A percentile compares a stretch with the other conserved stretches of the same genome.
phyloP scores from a whole-genome alignment of 2,113 vertebrate genomes.

The Numida meleagris region DNA sequence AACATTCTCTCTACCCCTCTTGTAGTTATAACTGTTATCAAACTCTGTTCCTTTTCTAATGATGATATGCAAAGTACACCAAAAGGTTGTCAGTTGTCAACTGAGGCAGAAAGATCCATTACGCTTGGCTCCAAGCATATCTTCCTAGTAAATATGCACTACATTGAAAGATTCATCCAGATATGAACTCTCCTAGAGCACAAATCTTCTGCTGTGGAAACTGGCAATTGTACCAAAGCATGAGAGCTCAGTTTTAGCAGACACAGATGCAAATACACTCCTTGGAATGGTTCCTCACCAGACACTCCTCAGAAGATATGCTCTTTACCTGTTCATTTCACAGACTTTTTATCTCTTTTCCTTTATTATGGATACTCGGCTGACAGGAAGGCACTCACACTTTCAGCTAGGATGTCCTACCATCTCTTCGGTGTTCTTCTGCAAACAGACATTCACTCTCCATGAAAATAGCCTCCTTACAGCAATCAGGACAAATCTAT shows the following conservation, averaged over 20 bases:
- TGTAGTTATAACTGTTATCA: background rate
- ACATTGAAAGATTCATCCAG: background rate
- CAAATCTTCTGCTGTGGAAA: background rate
- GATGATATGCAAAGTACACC: background rate
- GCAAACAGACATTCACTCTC: background rate
- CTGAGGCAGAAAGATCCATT: background rate
- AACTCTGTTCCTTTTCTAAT: background rate
- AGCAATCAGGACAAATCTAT: background rate
- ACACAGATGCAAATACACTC: background rate
- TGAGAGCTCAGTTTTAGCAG: background rate
- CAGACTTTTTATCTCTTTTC: background rate
- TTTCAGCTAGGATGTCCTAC: background rate
- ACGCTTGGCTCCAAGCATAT: background rate
- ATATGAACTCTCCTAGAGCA: background rate
- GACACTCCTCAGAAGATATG: background rate
- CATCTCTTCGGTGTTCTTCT: background rate
- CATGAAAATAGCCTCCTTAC: background rate
- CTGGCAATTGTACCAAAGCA: background rate
- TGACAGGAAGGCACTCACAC: background rate
- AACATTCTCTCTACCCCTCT: background rate
- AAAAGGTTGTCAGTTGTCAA: background rate
- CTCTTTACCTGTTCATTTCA: background rate
- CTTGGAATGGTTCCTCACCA: background rate
- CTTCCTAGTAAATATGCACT: background rate
- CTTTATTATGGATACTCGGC: background rate